These are phyloP conservation scores for Pseudeuparius sepicola DNA, from an alignment of 2,888 invertebrate species.

Conservation along the genomic window DNA sequence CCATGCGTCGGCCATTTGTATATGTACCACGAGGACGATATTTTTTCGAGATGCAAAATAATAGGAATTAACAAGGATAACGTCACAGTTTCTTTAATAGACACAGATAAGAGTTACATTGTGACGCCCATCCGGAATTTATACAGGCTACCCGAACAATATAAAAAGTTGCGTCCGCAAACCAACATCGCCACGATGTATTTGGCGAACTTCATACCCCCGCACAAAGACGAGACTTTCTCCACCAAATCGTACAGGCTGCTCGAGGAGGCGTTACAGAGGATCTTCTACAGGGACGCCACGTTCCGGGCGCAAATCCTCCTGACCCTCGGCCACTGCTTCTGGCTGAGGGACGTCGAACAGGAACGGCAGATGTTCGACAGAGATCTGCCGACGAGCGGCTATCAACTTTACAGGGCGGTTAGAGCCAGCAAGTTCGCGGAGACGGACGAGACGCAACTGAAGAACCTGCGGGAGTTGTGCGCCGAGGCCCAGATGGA, in stretches of 20 bases:
- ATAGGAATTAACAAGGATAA: slow-evolving; percentile 22
- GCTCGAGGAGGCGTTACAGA: slow-evolving; percentile 21
- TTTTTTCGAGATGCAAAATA: slow-evolving; percentile 24
- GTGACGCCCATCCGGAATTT: too few species aligned
- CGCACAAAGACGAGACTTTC: slow-evolving; percentile 31
- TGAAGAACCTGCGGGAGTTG: slow-evolving; percentile 41
- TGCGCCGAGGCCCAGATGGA: slow-evolving; percentile 36
- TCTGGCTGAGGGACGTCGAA: slow-evolving; percentile 56
- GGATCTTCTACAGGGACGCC: slow-evolving; percentile 23
- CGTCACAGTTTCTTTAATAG: slow-evolving; percentile 48
- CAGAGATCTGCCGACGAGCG: slow-evolving; percentile 37
- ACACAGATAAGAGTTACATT: too few species aligned
- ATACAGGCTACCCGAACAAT: slow-evolving; percentile 43
- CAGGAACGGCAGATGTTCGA: slow-evolving; percentile 43
- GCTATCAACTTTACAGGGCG: slow-evolving; percentile 45
- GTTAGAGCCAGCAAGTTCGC: neutral
- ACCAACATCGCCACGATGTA: too few species aligned
- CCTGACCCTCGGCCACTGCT: slow-evolving; percentile 48
- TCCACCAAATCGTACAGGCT: slow-evolving; percentile 21
- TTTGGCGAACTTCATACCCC: slow-evolving; percentile 33
- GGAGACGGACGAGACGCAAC: slow-evolving; percentile 41
- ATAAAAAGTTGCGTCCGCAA: slow-evolving; percentile 41
- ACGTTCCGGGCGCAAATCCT: slow-evolving; percentile 41
- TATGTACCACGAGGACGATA: slow-evolving; percentile 23
- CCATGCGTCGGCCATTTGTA: slow-evolving; percentile 20